Conservation (phyloP, 1,140 invertebrate genomes). For the Nebria ingens region DNA sequence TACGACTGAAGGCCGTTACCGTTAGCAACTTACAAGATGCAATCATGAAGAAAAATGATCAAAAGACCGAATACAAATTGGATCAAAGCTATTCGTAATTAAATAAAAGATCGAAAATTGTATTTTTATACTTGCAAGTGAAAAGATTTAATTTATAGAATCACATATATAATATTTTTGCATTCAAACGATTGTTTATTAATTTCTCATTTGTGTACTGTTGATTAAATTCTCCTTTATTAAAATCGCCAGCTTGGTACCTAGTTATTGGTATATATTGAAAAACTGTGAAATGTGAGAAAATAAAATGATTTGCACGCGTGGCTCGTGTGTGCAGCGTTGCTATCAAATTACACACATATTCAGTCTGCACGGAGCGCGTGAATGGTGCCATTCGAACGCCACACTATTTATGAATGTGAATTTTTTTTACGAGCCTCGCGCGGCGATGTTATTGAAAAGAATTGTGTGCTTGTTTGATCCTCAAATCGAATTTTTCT, state of each 20-base stretch:
- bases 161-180: too few relatives aligned
- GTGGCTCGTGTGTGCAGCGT: too few relatives aligned
- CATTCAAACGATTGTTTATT: too few relatives aligned
- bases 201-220: too few relatives aligned
- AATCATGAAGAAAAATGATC: too few relatives aligned
- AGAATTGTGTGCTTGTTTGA: constrained; percentile 2
- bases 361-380: not conserved
- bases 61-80: not conserved
- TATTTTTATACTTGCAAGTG: not conserved
- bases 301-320: too few relatives aligned
- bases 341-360: not conserved
- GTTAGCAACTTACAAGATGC: too few relatives aligned
- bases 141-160: too few relatives aligned
- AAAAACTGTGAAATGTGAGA: too few relatives aligned
- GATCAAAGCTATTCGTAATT: not conserved
- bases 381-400: not conserved
- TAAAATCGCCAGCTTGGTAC: too few relatives aligned
- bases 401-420: constrained; percentile 1
- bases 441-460: not conserved
- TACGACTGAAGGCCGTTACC: not conserved
- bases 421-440: constrained; percentile 6
- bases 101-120: not conserved
- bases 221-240: too few relatives aligned
- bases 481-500: constrained; percentile 4
- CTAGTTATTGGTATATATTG: too few relatives aligned